A percentile compares a stretch with the other conserved stretches of the same genome.
Conservation (phyloP, 2,888 invertebrate species). For the Drosophila differens region DNA sequence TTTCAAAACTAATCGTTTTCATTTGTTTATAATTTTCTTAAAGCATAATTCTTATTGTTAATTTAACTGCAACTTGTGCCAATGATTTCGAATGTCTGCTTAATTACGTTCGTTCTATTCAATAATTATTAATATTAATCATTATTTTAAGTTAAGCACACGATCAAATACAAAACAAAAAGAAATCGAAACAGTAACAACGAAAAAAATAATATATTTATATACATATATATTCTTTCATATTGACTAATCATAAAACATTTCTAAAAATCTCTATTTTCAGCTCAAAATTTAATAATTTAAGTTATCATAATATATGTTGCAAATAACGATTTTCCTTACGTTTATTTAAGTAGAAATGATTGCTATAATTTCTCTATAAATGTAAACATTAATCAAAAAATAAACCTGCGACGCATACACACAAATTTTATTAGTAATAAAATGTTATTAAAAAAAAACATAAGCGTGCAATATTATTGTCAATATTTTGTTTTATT, state of each 20-base stretch:
- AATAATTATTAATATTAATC: conserved; percentile 56
- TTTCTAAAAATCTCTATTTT: conserved; percentile 77
- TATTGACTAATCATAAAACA: conserved; percentile 63
- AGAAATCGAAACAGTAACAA: conserved; percentile 34
- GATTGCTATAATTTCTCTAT: conserved; percentile 51
- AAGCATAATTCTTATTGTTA: conserved; percentile 53
- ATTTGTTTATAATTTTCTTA: conserved; percentile 50
- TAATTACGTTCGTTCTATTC: conserved; percentile 64
- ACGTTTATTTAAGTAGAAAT: conserved; percentile 40
- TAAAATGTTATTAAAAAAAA: conserved; percentile 69
- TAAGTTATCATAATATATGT: conserved; percentile 49
- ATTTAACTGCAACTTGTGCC: conserved; percentile 85
- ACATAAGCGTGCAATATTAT: conserved; percentile 39
- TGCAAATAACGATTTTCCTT: conserved; percentile 38
- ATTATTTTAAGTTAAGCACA: conserved; percentile 42
- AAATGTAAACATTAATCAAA: conserved; percentile 46
- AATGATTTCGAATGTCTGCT: conserved; percentile 78
- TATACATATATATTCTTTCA: conserved; percentile 34
- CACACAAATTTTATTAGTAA: conserved; percentile 52
- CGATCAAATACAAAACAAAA: conserved; percentile 18
- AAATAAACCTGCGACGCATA: conserved; percentile 36
- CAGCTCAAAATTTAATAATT: conserved; percentile 81
- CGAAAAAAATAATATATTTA: conserved; percentile 22
- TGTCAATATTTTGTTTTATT: conserved; percentile 48
- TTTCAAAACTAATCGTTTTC: conserved; percentile 19